Evolutionary conservation across 2,888 invertebrate genomes (phyloP).

Genomic region (Agrotis puta): DNA sequence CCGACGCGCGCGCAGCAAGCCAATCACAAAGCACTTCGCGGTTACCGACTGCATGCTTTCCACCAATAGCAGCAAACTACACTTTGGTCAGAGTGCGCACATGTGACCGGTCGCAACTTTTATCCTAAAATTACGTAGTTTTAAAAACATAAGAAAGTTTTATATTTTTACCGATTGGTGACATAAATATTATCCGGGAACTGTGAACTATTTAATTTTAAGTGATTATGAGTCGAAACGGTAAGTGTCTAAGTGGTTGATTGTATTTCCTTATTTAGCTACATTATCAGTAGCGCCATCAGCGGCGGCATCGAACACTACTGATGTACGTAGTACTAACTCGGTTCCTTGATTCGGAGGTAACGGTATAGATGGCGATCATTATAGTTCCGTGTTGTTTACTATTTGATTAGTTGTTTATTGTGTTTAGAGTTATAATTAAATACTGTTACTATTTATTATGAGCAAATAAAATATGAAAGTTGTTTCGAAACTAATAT

Average conservation of each 20-base stretch:
- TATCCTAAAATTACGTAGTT: conserved; percentile 56
- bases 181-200: conserved; percentile 19
- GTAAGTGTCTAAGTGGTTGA: conserved; percentile 73
- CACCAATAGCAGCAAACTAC: conserved; percentile 79
- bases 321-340: not conserved
- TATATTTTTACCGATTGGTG: conserved; percentile 51
- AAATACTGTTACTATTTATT: not conserved
- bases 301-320: conserved; percentile 44
- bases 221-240: conserved; percentile 81
- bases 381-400: not conserved
- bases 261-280: conserved; percentile 58
- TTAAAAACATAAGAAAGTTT: conserved; percentile 55
- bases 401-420: not conserved
- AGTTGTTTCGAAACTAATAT: no score
- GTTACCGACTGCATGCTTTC: conserved; percentile 68
- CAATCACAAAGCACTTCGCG: conserved; percentile 73
- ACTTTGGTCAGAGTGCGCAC: conserved; percentile 80
- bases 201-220: conserved; percentile 50
- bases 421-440: not conserved
- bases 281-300: conserved; percentile 69
- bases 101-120: conserved; percentile 81
- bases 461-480: not conserved
- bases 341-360: not conserved
- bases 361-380: conserved; percentile 73
- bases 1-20: conserved; percentile 68